Percentiles rank a stretch among this genome's conserved stretches.
Conservation (phyloP, 2,888 invertebrate genomes). For the Neoitamus cyanurus region DNA sequence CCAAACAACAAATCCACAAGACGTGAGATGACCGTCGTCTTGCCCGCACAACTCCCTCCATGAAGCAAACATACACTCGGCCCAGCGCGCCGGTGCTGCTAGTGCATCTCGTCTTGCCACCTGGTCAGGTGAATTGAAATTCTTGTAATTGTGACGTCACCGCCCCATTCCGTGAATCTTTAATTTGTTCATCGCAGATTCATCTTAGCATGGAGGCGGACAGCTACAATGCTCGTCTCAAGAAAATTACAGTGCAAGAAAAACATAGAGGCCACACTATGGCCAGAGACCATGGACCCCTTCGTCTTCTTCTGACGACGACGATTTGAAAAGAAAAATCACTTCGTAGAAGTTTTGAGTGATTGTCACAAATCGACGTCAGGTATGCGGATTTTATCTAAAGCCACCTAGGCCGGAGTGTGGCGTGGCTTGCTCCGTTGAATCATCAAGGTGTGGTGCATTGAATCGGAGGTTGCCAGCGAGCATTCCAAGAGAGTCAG, state of each 20-base stretch:
- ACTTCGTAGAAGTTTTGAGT: background rate
- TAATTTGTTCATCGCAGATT: background rate
- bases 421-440: background rate
- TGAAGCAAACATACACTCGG: too few species aligned
- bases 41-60: background rate
- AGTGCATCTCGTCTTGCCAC: background rate
- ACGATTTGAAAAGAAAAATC: background rate
- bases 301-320: background rate
- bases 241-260: background rate
- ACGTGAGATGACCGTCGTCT: background rate
- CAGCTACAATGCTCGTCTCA: background rate
- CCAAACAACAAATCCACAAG: background rate
- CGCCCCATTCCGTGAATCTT: background rate
- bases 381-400: background rate
- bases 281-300: background rate
- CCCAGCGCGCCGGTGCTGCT: background rate
- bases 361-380: background rate
- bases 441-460: background rate
- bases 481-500: background rate
- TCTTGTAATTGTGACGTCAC: background rate
- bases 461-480: background rate
- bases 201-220: background rate
- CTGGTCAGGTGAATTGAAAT: constrained; percentile 1
- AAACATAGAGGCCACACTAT: background rate
- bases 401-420: background rate